These are phyloP conservation scores for Hypsopygia costalis DNA, from an alignment of 2,888 invertebrate genomes.

Conservation along the genomic window DNA sequence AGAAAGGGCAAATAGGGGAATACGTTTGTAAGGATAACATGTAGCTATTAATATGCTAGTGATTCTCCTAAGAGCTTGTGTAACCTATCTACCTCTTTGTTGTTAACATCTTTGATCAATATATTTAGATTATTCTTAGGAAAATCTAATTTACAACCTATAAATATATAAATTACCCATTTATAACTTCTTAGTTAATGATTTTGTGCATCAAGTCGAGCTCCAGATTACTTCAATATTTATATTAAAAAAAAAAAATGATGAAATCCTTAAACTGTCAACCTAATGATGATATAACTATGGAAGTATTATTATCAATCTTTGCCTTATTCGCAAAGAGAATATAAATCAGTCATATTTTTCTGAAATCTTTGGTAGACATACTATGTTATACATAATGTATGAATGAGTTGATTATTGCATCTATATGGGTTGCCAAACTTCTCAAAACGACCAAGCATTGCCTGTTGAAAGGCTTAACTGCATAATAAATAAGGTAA, in stretches of 20 bases:
- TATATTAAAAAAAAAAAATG: conserved; percentile 32
- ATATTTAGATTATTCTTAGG: conserved; percentile 3
- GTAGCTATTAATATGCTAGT: no score
- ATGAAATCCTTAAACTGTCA: conserved; percentile 18
- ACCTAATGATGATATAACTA: conserved; percentile 19
- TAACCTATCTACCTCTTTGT: no score
- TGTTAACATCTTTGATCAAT: no score
- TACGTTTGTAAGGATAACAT: no score
- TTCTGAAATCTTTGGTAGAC: conserved; percentile 67
- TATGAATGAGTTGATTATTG: conserved; percentile 26
- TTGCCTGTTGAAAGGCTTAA: no score
- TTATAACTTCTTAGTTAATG: conserved; percentile 32
- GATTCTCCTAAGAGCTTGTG: no score
- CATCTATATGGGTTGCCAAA: no score
- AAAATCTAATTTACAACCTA: conserved; percentile 7
- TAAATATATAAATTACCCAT: conserved; percentile 7
- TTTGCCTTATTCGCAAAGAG: conserved; percentile 16
- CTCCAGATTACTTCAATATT: conserved; percentile 33
- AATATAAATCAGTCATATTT: conserved; percentile 20
- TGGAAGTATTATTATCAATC: conserved; percentile 17
- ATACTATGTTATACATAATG: conserved; percentile 25
- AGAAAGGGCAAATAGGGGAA: no score
- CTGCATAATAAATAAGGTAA: no score
- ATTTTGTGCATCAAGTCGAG: conserved; percentile 64
- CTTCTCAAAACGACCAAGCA: no score